These are phyloP conservation scores for Colaptes auratus DNA, from an alignment of 2,113 vertebrate species.

Conservation along the genomic window DNA sequence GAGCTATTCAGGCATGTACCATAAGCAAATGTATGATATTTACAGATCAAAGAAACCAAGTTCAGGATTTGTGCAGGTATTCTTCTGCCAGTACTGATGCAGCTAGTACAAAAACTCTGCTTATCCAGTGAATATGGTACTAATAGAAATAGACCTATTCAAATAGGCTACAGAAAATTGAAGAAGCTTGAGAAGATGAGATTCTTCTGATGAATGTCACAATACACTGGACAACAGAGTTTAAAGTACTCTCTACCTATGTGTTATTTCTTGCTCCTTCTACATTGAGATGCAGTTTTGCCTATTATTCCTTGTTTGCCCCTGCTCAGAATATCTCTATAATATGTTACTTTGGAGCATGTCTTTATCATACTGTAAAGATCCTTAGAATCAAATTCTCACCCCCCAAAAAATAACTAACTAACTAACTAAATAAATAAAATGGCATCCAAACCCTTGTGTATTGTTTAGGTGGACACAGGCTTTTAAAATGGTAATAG, in stretches of 20 bases:
- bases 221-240: neutral
- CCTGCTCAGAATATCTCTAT: neutral
- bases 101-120: neutral
- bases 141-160: neutral
- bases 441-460: slow-evolving; percentile 16
- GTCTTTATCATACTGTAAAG: neutral
- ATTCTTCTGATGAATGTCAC: slow-evolving; percentile 36
- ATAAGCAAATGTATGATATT: neutral
- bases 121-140: neutral
- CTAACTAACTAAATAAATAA: neutral
- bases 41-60: neutral
- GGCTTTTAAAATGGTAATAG: slow-evolving; percentile 68
- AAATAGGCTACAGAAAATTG: neutral
- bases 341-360: neutral
- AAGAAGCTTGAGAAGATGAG: slow-evolving; percentile 27
- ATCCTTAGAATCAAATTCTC: slow-evolving; percentile 26
- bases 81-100: neutral
- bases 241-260: neutral
- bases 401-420: neutral
- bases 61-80: neutral
- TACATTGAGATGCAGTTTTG: neutral
- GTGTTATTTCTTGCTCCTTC: neutral
- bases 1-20: neutral
- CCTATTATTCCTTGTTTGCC: neutral
- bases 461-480: slow-evolving; percentile 37